A percentile compares a stretch with the other conserved stretches of the same genome.
Evolutionary conservation across 2,888 invertebrate species (phyloP).

Genomic region (Harpalus rubripes): DNA sequence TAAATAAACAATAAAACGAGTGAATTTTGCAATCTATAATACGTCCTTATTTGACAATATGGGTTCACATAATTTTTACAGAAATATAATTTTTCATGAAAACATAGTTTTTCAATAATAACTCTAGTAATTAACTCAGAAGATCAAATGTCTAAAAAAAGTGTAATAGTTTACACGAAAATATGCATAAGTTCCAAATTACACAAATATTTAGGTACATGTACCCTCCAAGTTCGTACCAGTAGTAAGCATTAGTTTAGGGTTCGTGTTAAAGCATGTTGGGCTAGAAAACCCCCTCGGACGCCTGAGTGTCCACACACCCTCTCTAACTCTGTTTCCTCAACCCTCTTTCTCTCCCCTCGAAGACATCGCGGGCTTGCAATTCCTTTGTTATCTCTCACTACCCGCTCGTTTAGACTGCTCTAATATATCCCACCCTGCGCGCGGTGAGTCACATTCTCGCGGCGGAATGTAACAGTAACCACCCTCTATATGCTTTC

Average conservation of each 20-base stretch:
- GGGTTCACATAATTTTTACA: too few relatives aligned
- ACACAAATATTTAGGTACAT: slow-evolving; percentile 12
- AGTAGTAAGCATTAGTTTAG: neutral
- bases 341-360: slow-evolving; percentile 70
- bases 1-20: too few relatives aligned
- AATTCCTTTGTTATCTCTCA: slow-evolving; percentile 77
- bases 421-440: slow-evolving; percentile 63
- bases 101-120: too few relatives aligned
- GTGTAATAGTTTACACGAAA: neutral
- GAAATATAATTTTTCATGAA: too few relatives aligned
- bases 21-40: too few relatives aligned
- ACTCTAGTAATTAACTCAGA: neutral
- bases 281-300: slow-evolving; percentile 22
- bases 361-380: slow-evolving; percentile 71
- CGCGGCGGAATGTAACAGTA: slow-evolving; percentile 73
- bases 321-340: slow-evolving; percentile 28
- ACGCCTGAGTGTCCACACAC: slow-evolving; percentile 43
- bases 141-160: neutral
- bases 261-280: neutral
- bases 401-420: slow-evolving; percentile 73
- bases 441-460: slow-evolving; percentile 71
- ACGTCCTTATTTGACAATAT: too few relatives aligned
- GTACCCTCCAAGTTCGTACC: neutral
- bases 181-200: neutral
- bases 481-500: slow-evolving; percentile 78